Evolutionary conservation across 2,797 vertebrate species (phyloP).

Genomic region (Syndactyla subalaris): DNA sequence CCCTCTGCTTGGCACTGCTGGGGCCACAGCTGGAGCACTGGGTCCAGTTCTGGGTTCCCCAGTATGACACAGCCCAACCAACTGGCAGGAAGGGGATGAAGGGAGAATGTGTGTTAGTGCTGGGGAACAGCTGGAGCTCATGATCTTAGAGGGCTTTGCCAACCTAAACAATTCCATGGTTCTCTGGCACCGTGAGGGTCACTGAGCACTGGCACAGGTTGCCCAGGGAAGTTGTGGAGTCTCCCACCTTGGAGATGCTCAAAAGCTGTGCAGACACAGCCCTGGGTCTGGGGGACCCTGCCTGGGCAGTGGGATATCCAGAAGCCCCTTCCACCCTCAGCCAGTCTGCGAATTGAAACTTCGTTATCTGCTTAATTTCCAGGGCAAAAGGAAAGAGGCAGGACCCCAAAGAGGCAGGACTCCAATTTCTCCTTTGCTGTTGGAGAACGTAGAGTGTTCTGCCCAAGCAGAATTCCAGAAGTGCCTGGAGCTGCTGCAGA

Average conservation of each 20-base stretch:
- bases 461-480: not conserved
- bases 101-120: not conserved
- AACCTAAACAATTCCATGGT: fast-evolving
- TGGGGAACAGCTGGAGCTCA: not conserved
- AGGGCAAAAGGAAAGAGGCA: fast-evolving
- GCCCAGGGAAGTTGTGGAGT: not conserved
- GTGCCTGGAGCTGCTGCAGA: not conserved
- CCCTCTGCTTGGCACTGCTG: not conserved
- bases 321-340: not conserved
- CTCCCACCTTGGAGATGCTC: not conserved
- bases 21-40: not conserved
- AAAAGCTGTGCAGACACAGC: fast-evolving
- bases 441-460: fast-evolving
- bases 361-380: fast-evolving
- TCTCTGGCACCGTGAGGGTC: fast-evolving
- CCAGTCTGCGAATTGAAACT: not conserved
- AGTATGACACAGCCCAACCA: fast-evolving
- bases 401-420: fast-evolving
- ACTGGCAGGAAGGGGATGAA: fast-evolving
- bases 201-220: fast-evolving
- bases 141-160: not conserved
- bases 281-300: not conserved
- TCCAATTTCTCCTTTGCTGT: fast-evolving
- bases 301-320: not conserved
- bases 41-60: not conserved